phyloP scores from a whole-genome alignment of 2,797 vertebrate species.

The Lemur catta region DNA sequence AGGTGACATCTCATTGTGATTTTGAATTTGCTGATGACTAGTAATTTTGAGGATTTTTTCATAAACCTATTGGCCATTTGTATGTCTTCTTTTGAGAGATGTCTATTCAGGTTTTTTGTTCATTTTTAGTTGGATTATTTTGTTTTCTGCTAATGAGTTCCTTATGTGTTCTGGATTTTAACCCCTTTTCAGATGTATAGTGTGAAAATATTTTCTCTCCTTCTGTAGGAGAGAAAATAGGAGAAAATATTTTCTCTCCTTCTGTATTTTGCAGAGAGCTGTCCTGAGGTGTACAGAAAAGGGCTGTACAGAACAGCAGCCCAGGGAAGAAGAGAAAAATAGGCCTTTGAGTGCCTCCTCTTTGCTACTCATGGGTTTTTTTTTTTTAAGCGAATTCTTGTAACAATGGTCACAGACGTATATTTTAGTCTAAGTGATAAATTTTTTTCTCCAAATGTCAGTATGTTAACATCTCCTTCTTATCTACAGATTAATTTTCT shows the following conservation, averaged over 20 bases:
- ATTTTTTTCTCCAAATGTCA: neutral
- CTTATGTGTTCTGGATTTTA: neutral
- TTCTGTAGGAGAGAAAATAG: too few species aligned
- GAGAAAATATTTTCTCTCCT: neutral
- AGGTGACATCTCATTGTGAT: neutral
- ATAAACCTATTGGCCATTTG: neutral
- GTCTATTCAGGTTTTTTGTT: neutral
- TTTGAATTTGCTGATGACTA: neutral
- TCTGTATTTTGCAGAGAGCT: neutral
- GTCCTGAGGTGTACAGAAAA: neutral
- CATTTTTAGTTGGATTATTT: neutral
- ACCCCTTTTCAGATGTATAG: neutral
- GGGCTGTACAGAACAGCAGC: neutral
- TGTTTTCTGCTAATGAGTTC: neutral
- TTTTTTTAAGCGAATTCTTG: neutral
- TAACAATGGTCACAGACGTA: neutral
- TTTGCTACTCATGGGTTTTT: neutral
- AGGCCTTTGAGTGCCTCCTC: neutral
- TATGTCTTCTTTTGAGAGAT: neutral
- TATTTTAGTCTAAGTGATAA: neutral
- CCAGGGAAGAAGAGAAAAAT: neutral
- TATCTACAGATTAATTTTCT: neutral
- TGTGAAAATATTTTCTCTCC: neutral
- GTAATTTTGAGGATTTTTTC: neutral
- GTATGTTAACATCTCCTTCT: neutral